Conservation (phyloP, 2,888 invertebrate species). For the Pterobdella sp. region DNA sequence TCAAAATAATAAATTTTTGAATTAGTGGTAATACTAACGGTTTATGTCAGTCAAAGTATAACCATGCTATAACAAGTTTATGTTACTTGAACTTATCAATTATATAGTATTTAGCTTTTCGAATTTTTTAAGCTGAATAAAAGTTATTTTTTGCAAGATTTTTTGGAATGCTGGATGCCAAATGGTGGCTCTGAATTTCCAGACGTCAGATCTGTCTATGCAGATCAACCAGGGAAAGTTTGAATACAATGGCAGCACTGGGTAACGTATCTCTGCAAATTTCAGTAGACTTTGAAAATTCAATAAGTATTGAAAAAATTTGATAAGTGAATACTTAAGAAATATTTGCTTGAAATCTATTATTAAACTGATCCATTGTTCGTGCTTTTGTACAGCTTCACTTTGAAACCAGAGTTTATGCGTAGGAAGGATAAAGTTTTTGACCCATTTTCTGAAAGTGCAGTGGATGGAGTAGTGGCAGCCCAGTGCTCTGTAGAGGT, state of each 20-base stretch:
- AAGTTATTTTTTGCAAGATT: slow-evolving; percentile 59
- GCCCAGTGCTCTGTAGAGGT: slow-evolving; percentile 94
- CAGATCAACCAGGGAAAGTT: slow-evolving; percentile 99
- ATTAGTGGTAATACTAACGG: no score
- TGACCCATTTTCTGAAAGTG: slow-evolving; percentile 97
- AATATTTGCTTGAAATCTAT: no score
- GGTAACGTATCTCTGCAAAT: no score
- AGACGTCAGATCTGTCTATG: slow-evolving; percentile 96
- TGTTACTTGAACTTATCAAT: no score
- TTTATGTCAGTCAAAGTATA: no score
- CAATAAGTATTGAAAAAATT: no score
- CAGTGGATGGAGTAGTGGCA: slow-evolving; percentile 98
- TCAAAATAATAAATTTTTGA: no score
- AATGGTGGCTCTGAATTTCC: slow-evolving; percentile 96
- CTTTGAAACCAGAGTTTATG: slow-evolving; percentile 99
- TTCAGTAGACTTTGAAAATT: no score
- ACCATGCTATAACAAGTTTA: neutral
- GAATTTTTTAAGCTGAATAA: neutral
- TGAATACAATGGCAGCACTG: slow-evolving; percentile 98
- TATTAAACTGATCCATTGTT: no score
- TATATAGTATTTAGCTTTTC: neutral
- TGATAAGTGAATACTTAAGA: no score
- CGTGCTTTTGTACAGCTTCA: no score
- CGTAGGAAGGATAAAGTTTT: slow-evolving; percentile 87
- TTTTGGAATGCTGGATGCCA: slow-evolving; percentile 99